Percentiles rank a stretch among this genome's conserved stretches.
Evolutionary conservation across 1,140 invertebrate species (phyloP).

Genomic region (Sesamia nonagrioides): DNA sequence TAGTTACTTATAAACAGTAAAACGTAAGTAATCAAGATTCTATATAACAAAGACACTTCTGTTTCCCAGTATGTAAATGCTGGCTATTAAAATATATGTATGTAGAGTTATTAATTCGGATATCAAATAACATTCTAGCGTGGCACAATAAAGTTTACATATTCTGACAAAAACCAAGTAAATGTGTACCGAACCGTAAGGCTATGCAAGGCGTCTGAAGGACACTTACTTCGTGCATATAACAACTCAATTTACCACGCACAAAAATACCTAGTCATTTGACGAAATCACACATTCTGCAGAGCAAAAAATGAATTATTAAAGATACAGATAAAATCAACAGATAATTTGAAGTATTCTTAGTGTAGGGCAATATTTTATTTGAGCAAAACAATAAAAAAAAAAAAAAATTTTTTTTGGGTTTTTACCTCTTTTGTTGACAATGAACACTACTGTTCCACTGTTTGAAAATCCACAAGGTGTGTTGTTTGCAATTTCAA

Average conservation of each 20-base stretch:
- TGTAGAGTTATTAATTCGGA: not conserved
- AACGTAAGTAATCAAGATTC: no score
- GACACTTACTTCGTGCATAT: not conserved
- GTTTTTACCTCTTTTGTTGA: no score
- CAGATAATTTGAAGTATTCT: not conserved
- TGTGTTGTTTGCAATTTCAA: no score
- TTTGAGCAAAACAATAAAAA: not conserved
- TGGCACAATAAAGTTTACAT: constrained; percentile 1
- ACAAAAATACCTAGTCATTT: not conserved
- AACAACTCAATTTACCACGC: not conserved
- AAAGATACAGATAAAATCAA: not conserved
- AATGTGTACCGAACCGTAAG: constrained; percentile 2
- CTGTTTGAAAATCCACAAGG: no score
- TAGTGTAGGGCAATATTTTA: no score
- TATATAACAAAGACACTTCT: not conserved
- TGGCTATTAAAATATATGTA: not conserved
- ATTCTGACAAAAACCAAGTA: constrained; percentile 3
- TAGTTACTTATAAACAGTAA: no score
- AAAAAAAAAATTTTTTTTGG: not conserved
- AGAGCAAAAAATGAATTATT: not conserved
- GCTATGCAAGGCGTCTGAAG: not conserved
- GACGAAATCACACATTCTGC: not conserved
- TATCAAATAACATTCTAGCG: not conserved
- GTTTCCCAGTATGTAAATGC: not conserved
- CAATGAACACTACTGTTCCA: no score